These are phyloP conservation scores for Hippopotamyrus pictus DNA, from an alignment of 2,797 vertebrate genomes.

Conservation along the genomic window DNA sequence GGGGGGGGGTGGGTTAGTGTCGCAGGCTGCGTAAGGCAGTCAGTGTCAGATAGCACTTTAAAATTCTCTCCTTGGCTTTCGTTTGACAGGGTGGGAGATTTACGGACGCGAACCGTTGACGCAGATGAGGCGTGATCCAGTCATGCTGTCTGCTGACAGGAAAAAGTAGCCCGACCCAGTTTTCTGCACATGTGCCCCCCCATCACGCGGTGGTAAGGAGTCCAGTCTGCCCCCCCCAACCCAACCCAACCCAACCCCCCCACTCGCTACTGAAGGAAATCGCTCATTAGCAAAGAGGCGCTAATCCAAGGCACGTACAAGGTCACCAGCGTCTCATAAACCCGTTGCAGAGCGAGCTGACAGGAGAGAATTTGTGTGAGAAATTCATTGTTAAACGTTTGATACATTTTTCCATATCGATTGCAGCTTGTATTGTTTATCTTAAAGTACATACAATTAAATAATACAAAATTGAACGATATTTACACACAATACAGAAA, in stretches of 20 bases:
- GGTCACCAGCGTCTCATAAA: background rate
- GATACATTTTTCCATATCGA: background rate
- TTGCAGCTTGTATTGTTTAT: background rate
- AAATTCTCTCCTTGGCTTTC: conserved; percentile 19
- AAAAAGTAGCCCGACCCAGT: background rate
- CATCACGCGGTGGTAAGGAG: conserved; percentile 17
- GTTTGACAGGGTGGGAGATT: conserved; percentile 24
- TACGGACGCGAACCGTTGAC: conserved; percentile 1
- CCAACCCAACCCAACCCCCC: conserved; percentile 20
- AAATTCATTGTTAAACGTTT: background rate
- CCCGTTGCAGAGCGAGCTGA: background rate
- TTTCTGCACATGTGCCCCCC: background rate
- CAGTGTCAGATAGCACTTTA: conserved; percentile 21
- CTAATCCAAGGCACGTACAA: background rate
- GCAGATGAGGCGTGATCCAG: conserved; percentile 16
- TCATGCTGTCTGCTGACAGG: background rate
- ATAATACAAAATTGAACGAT: background rate
- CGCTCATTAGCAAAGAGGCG: background rate
- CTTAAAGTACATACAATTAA: background rate
- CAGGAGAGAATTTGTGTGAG: background rate
- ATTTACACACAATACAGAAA: background rate
- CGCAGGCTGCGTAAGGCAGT: background rate
- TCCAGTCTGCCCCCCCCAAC: conserved; percentile 15
- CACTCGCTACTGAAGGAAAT: background rate
- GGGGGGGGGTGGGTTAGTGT: background rate